Evolutionary conservation across 2,888 invertebrate genomes (phyloP), one percentile per base, ranked within the genome.

Genomic region (Athalia cordata): DNA sequence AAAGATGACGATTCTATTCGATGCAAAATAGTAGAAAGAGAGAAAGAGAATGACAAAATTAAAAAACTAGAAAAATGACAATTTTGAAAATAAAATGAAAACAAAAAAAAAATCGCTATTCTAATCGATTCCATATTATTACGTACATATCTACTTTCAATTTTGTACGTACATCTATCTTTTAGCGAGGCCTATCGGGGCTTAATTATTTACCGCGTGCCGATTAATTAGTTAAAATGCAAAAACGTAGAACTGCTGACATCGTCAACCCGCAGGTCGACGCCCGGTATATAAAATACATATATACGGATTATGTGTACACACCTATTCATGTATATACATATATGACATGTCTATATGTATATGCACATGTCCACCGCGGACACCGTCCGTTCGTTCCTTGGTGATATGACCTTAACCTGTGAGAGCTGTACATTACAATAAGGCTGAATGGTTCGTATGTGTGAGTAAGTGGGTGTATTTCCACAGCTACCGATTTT

Each of bases 181-280:
- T 29, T 29, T 29, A n/a, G 11, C 59, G 13, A 59, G n/a, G n/a
- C 6, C 15, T 59, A 2, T 59, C n/a, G 13, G 11, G 66, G 13
- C 13, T 49, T 8, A 45, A 29, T 66, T 66, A 7, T 29, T 29
- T 29, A 29, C 29, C 29, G 29, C 29, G 59, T 59, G 59, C 47
- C 6, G 66, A 49, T 66, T 66, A 66, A 66, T 66, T 49, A 66
- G 66, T 66, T 5, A 62, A 75, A 75, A 75, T 75, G 64, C 62
- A 62, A 62, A 62, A 75, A 64, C n/a, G 50, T 50, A 43, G 49
- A 75, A 75, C 50, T 75, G 75, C 75, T 75, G 75, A 75, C 75
- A 75, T 50, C 43, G 62, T 52, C 62, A 15, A 75, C 49, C 61
- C 62, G 75, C 75, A 62, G 75, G 75, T 75, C 75, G 75, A 62